These are phyloP conservation scores for Calidris pugnax DNA, from an alignment of 2,113 vertebrate genomes.

Conservation along the genomic window DNA sequence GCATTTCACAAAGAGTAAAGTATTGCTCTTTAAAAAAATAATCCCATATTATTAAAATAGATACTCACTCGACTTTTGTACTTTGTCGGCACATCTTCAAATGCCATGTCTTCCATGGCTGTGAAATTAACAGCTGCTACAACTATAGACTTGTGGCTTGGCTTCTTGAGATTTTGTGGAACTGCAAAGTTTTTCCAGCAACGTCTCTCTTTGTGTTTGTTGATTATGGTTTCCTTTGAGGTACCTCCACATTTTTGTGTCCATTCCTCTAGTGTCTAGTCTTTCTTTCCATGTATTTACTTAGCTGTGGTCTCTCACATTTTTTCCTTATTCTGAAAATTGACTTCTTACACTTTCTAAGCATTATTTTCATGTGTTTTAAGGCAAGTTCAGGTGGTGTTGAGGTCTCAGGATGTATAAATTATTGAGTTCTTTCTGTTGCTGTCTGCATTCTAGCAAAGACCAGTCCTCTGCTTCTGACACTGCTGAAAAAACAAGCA, in stretches of 20 bases:
- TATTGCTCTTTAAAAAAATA: not conserved
- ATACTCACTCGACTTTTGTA: not conserved
- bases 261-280: constrained; percentile 36
- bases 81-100: not conserved
- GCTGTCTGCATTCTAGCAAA: not conserved
- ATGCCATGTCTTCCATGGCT: not conserved
- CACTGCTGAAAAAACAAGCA: not conserved
- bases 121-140: constrained; percentile 30
- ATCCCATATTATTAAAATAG: not conserved
- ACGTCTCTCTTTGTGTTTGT: not conserved
- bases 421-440: not conserved
- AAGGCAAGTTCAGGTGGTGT: not conserved
- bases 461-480: not conserved
- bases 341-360: not conserved
- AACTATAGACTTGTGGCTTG: constrained; percentile 44
- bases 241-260: constrained; percentile 46
- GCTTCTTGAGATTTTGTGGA: not conserved
- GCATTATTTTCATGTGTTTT: not conserved
- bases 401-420: not conserved
- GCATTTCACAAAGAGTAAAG: not conserved
- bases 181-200: constrained; percentile 41
- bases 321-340: constrained; percentile 25
- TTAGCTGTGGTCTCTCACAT: constrained; percentile 15
- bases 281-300: constrained; percentile 44
- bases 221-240: constrained; percentile 60